phyloP scores from a whole-genome alignment of 2,888 invertebrate species.

The Pandemis corylana region DNA sequence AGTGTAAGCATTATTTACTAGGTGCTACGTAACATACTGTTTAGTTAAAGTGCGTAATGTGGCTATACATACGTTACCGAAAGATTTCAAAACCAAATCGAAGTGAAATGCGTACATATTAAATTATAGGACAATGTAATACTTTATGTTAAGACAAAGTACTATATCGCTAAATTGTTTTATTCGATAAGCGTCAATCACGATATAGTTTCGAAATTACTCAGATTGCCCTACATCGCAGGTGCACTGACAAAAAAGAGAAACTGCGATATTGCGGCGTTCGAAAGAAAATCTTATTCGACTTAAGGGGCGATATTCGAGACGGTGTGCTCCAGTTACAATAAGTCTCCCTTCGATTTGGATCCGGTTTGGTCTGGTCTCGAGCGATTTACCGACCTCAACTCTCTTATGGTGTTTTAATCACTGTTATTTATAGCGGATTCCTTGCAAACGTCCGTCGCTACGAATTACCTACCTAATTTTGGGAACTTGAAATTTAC shows the following conservation, averaged over 20 bases:
- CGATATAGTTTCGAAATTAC: conserved; percentile 70
- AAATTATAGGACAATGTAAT: conserved; percentile 4
- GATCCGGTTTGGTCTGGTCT: conserved; percentile 81
- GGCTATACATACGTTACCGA: not conserved
- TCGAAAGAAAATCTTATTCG: conserved; percentile 82
- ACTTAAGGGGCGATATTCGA: conserved; percentile 82
- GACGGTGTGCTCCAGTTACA: conserved; percentile 82
- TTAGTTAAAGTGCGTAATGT: not conserved
- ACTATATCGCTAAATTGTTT: conserved; percentile 51
- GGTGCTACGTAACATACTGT: not conserved
- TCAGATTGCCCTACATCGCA: conserved; percentile 77
- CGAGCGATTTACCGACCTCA: conserved; percentile 70
- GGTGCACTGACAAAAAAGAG: conserved; percentile 82
- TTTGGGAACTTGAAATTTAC: not conserved
- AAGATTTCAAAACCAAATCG: not conserved
- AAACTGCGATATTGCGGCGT: conserved; percentile 72
- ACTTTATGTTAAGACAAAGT: conserved; percentile 20
- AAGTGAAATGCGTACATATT: not conserved
- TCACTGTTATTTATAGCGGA: conserved; percentile 62
- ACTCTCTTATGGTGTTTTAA: conserved; percentile 78
- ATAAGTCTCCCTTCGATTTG: conserved; percentile 76
- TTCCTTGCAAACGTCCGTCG: conserved; percentile 21
- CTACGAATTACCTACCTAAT: not conserved
- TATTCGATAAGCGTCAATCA: conserved; percentile 71
- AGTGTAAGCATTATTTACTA: not conserved